Evolutionary conservation across 2,113 vertebrate genomes (phyloP), one percentile per base, ranked within the genome.

Genomic region (Clarias magur): DNA sequence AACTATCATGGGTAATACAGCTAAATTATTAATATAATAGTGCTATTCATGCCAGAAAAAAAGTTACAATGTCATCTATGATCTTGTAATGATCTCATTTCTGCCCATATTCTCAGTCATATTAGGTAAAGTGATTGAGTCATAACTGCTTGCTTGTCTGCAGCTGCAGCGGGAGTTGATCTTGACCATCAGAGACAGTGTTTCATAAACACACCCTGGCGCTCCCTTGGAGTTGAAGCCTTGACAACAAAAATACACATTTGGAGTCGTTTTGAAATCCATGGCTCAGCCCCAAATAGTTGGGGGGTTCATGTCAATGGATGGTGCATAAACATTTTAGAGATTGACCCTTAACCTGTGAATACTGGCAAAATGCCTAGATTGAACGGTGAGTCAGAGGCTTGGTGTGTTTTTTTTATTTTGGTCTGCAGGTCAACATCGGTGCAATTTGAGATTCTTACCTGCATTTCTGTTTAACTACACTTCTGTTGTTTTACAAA

Each of bases 381-480:
- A 83, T 89, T 88, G 86, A 89, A 86, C 82, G 53, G 59, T 78
- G 91, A 88, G 80, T 72, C 63, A 60, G 56, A 63, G 75, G 67
- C 65, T 59, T 57, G n/a, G 87, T 38, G 87, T 34, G 34, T n/a
- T 27, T 82, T 89, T 89, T 25, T 83, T 91, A 89, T 91, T 73
- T 56, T 56, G 30, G 38, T 76, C 79, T 82, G 48, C 87, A 88
- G 27, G 82, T 73, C 92, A 91, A 90, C 91, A 89, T 90, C 89
- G 84, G 84, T 92, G 93, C 88, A 94, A 94, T 92, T 87, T 72
- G 93, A 94, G 91, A 92, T 59, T 90, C 88, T 86, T 93, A 94
- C 93, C 93, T 94, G 93, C 91, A 80, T 93, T 93, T 94, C 94
- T 91, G 92, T 94, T 92, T 93, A 94, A 93, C 91, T 81, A 68